These are phyloP conservation scores for Anguilla anguilla DNA, from an alignment of 2,797 vertebrate species.

Conservation along the genomic window DNA sequence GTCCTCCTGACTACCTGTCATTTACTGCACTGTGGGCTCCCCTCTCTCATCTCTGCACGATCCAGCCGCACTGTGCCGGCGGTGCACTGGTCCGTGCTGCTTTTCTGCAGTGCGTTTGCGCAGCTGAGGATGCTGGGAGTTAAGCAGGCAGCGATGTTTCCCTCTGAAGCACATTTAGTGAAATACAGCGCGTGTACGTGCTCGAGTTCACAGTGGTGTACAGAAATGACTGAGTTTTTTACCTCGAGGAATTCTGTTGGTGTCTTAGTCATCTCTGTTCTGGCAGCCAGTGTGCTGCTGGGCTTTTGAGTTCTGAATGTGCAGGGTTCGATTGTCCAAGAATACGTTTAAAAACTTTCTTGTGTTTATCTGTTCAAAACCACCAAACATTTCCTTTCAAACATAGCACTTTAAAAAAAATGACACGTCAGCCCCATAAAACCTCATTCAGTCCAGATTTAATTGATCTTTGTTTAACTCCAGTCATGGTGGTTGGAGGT, in stretches of 20 bases:
- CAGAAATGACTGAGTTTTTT: slow-evolving; percentile 34
- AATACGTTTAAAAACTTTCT: not conserved
- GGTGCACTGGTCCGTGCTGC: too few relatives aligned
- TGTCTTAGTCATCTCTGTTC: not conserved
- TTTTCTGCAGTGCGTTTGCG: slow-evolving; percentile 40
- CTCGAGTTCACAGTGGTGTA: slow-evolving; percentile 47
- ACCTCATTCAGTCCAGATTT: slow-evolving; percentile 4
- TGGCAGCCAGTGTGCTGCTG: not conserved
- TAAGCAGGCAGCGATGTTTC: slow-evolving; percentile 42
- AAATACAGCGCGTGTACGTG: not conserved
- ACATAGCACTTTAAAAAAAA: slow-evolving; percentile 9
- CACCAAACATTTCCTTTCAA: slow-evolving; percentile 16
- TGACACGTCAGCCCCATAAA: not conserved
- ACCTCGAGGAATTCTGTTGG: not conserved
- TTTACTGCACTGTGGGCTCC: not conserved
- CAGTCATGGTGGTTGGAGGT: not conserved
- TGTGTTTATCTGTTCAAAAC: slow-evolving; percentile 30
- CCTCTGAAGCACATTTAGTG: slow-evolving; percentile 41
- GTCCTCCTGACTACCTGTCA: not conserved
- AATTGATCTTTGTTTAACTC: not conserved
- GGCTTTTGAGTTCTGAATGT: not conserved
- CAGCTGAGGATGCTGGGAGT: slow-evolving; percentile 49
- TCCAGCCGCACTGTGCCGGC: not conserved
- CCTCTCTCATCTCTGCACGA: not conserved
- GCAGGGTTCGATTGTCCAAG: not conserved